These are phyloP conservation scores for Cranoglanis bouderius DNA, from an alignment of 2,113 vertebrate species.

Conservation along the genomic window DNA sequence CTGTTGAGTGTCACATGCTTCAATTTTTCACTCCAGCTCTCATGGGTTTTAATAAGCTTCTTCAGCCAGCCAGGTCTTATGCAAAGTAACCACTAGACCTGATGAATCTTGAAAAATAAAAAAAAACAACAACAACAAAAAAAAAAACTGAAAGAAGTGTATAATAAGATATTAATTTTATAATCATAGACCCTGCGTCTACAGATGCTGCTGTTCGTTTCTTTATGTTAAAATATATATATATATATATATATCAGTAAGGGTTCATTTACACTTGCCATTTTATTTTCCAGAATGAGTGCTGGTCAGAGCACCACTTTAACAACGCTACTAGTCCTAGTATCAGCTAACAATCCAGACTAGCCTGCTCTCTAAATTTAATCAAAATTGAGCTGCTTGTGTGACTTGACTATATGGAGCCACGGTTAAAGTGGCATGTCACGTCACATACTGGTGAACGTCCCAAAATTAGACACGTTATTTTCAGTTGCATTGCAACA, in stretches of 20 bases:
- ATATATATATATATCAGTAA: too few relatives aligned
- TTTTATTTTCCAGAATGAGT: neutral
- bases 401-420: neutral
- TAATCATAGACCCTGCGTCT: neutral
- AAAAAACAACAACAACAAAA: too few relatives aligned
- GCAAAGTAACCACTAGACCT: neutral
- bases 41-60: constrained; percentile 13
- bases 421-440: neutral
- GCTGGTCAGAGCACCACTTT: neutral
- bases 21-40: constrained; percentile 21
- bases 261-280: neutral
- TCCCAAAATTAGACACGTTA: neutral
- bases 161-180: neutral
- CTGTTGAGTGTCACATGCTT: neutral
- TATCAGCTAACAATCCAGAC: neutral
- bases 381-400: neutral
- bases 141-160: neutral
- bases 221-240: neutral
- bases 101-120: neutral
- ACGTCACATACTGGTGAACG: neutral
- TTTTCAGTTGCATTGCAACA: neutral
- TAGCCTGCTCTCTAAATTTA: neutral
- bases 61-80: constrained; percentile 14
- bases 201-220: neutral
- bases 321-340: neutral